Base-by-base conservation (phyloP, 2,888 invertebrate species). In the Diloba caeruleocephala region DNA sequence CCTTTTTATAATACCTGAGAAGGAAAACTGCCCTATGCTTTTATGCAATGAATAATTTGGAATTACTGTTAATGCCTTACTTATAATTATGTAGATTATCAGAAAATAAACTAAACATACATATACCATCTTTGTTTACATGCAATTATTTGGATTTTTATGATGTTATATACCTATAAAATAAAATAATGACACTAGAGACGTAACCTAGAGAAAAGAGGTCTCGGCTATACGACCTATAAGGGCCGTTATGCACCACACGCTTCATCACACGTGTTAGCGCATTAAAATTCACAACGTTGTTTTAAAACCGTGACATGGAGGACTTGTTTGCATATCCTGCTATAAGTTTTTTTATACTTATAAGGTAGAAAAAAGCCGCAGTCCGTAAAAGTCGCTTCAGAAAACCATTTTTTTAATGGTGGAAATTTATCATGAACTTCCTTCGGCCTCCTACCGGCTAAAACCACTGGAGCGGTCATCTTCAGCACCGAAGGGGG, bases 251-350 rank as follows among this genome's bases (percentile, higher is more conserved):
- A 63, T 66, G 42, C 46, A 37, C n/a, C 37, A 52, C 53, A 54
- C 38, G 51, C 12, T 14, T 10, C 23, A 28, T 10, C 28, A 45
- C 49, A 65, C 51, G 57, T 39, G 33, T 21, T 29, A 26, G 19
- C 26, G 33, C 34, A 63, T 78, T 76, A 69, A 69, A 56, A 78
- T 78, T 76, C 78, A 71, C 55, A 41, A 42, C 74, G 52, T 28
- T 42, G 32, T 56, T 49, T 51, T 48, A 61, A 53, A 55, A 34
- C 50, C 50, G 44, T 58, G 54, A 41, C 46, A 14, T 51, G 38
- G 25, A 51, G n/a, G 34, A 13, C 42, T 54, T 21, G 71, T 76
- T 71, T 66, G 53, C 64, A 72, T 68, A 62, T 65, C 60, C 63
- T 66, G 51, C 55, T 58, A 42, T 37, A 41, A 13, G 38, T 13